Percentiles rank a stretch among this genome's conserved stretches.
These are phyloP conservation scores for Parotocinclus haroldoi DNA, from an alignment of 2,797 vertebrate genomes.

Conservation along the genomic window DNA sequence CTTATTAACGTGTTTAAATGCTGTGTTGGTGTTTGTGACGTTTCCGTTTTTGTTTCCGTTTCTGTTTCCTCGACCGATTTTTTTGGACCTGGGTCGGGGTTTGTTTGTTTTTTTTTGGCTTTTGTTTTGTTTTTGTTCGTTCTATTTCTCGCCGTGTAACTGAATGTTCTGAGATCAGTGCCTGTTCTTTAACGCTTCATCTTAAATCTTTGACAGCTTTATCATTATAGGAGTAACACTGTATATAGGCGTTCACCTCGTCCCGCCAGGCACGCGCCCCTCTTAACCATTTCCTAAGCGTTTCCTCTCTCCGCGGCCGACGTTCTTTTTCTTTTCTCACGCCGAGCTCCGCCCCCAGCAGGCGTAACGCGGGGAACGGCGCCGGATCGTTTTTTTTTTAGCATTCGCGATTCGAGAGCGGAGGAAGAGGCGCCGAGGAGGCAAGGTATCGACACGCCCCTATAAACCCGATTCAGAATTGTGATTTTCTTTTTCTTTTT, in stretches of 20 bases:
- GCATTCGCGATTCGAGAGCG: too few species aligned
- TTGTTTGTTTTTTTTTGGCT: too few species aligned
- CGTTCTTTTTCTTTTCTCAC: too few species aligned
- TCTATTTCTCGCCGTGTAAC: slow-evolving; percentile 14
- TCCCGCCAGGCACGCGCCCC: slow-evolving; percentile 9
- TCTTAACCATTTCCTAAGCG: slow-evolving; percentile 1
- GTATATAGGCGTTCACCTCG: slow-evolving; percentile 5
- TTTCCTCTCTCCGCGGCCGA: too few species aligned
- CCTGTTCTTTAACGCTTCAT: slow-evolving; percentile 23
- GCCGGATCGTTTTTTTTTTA: neutral
- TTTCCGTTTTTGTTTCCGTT: too few species aligned
- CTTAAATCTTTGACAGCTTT: slow-evolving; percentile 19
- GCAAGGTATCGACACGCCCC: slow-evolving; percentile 1
- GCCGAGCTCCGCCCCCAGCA: too few species aligned
- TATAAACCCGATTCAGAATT: neutral
- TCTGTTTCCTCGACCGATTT: too few species aligned
- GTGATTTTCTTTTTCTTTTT: too few species aligned
- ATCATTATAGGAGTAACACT: slow-evolving; percentile 19
- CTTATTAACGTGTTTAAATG: slow-evolving; percentile 40
- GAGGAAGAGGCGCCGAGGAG: too few species aligned
- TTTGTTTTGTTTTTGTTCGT: neutral
- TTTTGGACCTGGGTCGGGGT: neutral
- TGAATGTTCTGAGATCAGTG: slow-evolving; percentile 30
- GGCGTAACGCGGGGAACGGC: neutral
- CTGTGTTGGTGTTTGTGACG: slow-evolving; percentile 42